Percentiles rank a stretch among this genome's conserved stretches.
Conservation (phyloP, 2,888 invertebrate species). For the Brassicogethes aeneus region DNA sequence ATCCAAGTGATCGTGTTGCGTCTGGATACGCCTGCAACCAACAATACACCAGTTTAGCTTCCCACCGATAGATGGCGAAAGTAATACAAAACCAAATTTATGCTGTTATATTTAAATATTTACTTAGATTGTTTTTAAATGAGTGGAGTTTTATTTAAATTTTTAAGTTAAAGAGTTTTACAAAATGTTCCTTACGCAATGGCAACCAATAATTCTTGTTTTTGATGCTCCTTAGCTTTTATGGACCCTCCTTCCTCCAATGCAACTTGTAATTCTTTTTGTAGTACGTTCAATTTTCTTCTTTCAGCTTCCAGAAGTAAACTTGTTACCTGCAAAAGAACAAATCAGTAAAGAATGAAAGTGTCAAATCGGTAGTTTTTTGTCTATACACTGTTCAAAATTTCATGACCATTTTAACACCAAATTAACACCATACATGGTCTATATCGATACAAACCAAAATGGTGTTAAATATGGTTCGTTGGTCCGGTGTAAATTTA, state of each 20-base stretch:
- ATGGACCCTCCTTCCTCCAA: conserved; percentile 54
- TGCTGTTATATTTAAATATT: no score
- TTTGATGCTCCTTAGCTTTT: conserved; percentile 56
- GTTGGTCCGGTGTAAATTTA: no score
- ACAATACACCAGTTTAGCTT: conserved; percentile 18
- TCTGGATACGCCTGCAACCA: conserved; percentile 55
- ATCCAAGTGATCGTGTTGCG: conserved; percentile 59
- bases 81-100: no score
- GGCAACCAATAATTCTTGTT: conserved; percentile 53
- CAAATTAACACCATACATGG: no score
- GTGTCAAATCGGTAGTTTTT: no score
- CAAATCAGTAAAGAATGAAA: no score
- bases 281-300: conserved; percentile 54
- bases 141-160: neutral
- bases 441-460: no score
- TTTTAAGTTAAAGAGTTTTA: conserved; percentile 19
- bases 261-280: conserved; percentile 54
- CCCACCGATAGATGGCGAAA: conserved; percentile 18
- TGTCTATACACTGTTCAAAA: no score
- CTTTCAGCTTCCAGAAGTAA: conserved; percentile 59
- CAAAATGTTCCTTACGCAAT: conserved; percentile 63
- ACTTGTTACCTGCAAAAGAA: conserved; percentile 52
- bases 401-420: no score
- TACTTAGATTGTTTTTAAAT: neutral
- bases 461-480: no score